These are phyloP conservation scores for Steatornis caripensis DNA, from an alignment of 2,113 vertebrate species.

Conservation along the genomic window DNA sequence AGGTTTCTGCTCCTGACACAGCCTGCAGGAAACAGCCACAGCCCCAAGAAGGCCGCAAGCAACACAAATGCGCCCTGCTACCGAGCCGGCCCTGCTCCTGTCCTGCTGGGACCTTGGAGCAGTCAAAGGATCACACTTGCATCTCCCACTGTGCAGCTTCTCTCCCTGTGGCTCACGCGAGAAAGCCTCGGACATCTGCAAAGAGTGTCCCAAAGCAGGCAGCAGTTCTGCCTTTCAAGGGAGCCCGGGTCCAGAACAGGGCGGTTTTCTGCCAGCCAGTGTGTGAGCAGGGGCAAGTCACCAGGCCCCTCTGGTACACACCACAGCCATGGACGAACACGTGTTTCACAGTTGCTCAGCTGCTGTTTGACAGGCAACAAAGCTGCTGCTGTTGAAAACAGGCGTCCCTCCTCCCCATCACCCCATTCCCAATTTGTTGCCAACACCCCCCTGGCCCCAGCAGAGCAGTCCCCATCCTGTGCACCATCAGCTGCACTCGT, in stretches of 20 bases:
- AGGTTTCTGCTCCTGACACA: not conserved
- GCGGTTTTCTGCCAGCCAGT: not conserved
- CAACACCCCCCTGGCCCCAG: not conserved
- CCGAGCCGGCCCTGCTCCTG: not conserved
- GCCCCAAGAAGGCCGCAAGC: not conserved
- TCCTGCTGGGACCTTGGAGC: not conserved
- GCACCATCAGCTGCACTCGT: not conserved
- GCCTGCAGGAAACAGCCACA: not conserved
- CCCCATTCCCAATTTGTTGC: not conserved
- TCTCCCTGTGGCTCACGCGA: not conserved
- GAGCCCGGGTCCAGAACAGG: not conserved
- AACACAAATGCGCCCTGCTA: not conserved
- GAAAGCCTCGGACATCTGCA: not conserved
- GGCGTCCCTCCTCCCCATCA: not conserved
- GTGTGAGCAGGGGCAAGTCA: not conserved
- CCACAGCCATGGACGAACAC: not conserved
- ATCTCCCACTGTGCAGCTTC: not conserved
- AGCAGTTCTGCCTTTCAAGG: not conserved
- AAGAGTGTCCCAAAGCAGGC: not conserved
- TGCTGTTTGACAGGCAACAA: not conserved
- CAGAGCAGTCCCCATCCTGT: not conserved
- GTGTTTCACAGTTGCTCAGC: not conserved
- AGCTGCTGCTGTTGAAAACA: not conserved
- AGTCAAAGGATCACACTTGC: accelerated
- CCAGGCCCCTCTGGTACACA: not conserved